Evolutionary conservation across 2,797 vertebrate genomes (phyloP), one percentile per base, ranked within the genome.

Genomic region (Sciurus carolinensis): DNA sequence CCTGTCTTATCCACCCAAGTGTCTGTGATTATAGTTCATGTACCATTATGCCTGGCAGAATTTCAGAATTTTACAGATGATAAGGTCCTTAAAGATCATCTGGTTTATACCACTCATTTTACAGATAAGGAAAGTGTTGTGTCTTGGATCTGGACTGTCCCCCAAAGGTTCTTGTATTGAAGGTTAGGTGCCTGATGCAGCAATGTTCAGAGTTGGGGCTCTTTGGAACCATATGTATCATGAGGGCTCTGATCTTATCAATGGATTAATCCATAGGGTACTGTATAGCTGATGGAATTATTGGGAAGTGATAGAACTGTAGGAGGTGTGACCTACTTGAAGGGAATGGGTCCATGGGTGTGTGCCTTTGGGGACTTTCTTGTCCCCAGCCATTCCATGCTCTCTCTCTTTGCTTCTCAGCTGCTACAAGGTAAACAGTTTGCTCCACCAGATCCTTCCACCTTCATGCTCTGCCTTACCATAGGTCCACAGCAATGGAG

Each of bases 31-130:
- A 59, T 59, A 26, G 24, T 7, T 39, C 24, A 59, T 59, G 57
- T 59, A 26, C 57, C 57, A 59, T 22, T 22, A 59, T 57, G 54
- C 57, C 24, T 59, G 57, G 57, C 22, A 59, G 57, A 59, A 59
- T 87, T 94, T 90, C 71, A 62, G 36, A 87, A 86, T 77, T 79
- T 76, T 86, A 54, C n/a, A 82, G n/a, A 77, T 73, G 12, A 80
- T 84, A 73, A 83, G 24, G 17, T 64, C 30, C n/a, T 91, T 71
- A 75, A 75, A 77, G 54, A 90, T 83, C 36, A 91, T 33, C 36
- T 50, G 71, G 44, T 66, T 92, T 57, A 50, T 90, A 22, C 28
- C 33, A 62, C 42, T 90, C 15, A 18, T 83, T 72, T 92, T 72
- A 71, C 13, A 92, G 44, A 76, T 76, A 66, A 66, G 42, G 47